phyloP scores from a whole-genome alignment of 2,113 vertebrate species.

The Numida meleagris region DNA sequence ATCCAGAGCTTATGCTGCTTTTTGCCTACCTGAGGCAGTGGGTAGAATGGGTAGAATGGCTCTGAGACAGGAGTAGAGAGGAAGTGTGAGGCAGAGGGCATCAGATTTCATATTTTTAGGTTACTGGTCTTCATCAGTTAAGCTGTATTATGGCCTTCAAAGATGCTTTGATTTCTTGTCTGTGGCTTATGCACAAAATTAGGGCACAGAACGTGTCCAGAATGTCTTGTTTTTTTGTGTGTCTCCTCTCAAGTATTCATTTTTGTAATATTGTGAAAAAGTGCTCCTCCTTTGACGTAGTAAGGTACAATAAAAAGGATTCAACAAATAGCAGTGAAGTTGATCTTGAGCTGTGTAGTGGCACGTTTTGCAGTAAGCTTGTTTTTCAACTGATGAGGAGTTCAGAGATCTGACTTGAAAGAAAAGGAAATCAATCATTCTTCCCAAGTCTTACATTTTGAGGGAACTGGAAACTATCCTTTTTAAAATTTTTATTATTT shows the following conservation, averaged over 20 bases:
- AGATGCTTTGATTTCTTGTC: neutral
- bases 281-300: neutral
- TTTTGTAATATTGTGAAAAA: neutral
- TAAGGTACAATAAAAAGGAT: neutral
- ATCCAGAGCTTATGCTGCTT: neutral
- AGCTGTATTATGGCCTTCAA: neutral
- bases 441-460: neutral
- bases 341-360: neutral
- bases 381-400: neutral
- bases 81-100: neutral
- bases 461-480: neutral
- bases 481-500: neutral
- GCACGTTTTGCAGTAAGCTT: neutral
- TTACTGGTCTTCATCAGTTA: neutral
- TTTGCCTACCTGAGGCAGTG: neutral
- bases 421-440: neutral
- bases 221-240: neutral
- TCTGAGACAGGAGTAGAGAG: neutral
- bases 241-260: accelerated
- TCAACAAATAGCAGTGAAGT: neutral
- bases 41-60: neutral
- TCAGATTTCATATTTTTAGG: neutral
- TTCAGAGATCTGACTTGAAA: neutral
- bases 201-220: neutral
- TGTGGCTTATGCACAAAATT: neutral